phyloP scores from a whole-genome alignment of 2,113 vertebrate species.

The Scomber japonicus region DNA sequence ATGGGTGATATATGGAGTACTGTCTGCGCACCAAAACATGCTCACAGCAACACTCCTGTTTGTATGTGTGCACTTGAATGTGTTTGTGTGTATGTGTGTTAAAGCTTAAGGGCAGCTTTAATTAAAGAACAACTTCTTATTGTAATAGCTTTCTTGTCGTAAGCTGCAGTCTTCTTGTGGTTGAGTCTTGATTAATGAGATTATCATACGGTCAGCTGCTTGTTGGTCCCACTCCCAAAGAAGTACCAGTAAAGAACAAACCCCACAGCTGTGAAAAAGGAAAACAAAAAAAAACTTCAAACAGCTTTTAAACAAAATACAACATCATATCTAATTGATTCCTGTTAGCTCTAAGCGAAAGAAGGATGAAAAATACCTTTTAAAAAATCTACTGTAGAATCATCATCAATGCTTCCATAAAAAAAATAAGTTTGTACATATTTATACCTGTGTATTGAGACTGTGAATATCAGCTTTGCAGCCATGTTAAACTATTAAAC shows the following conservation, averaged over 20 bases:
- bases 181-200: conserved; percentile 70
- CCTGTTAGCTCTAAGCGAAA: conserved; percentile 19
- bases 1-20: conserved; percentile 49
- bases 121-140: conserved; percentile 71
- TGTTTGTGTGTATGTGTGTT: conserved; percentile 19
- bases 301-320: conserved; percentile 8
- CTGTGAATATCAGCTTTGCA: background rate
- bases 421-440: background rate
- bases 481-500: background rate
- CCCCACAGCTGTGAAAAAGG: background rate
- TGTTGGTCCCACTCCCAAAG: conserved; percentile 17
- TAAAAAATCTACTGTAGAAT: background rate
- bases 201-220: conserved; percentile 55
- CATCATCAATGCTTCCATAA: background rate
- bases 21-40: conserved; percentile 23
- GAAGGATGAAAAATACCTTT: background rate
- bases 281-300: conserved; percentile 14
- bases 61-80: background rate
- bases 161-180: conserved; percentile 44
- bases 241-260: background rate
- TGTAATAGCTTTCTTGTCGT: conserved; percentile 59
- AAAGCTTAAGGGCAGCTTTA: conserved; percentile 68
- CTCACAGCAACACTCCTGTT: conserved; percentile 14
- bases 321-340: conserved; percentile 11
- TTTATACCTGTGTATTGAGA: conserved; percentile 1